Base-by-base conservation (phyloP, 1,140 invertebrate species). In the Caenorhabditis briggsae region DNA sequence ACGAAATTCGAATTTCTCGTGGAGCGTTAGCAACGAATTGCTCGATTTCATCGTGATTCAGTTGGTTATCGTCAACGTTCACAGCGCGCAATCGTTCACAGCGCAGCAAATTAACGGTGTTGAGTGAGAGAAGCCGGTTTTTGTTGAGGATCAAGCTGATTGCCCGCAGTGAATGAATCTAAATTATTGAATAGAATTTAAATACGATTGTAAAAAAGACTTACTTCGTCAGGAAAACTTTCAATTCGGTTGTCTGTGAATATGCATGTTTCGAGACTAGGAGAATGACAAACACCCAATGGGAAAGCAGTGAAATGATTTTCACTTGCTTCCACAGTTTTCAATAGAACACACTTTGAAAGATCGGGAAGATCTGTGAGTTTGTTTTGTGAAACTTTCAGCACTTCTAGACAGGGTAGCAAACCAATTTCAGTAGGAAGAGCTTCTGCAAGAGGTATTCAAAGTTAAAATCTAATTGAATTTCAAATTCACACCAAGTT, bases 111-210 rank as follows among this genome's bases (percentile, higher is more conserved):
- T 78, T 78, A 50, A 12, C 70, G 70, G 70, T 50, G 70, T 78
- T 78, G 46, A 78, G 70, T 11, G 70, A 78, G 14, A 53, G 46
- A 78, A 78, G 70, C 70, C 70, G 70, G 70, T 78, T 78, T 78
- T 78, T 78, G 46, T 78, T 78, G 43, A 78, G 70, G 70, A 78
- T 78, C 46, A 78, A 14, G 33, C 70, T 78, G 20, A 50, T 43
- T 23, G 70, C 70, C 46, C 46, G 70, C 23, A 78, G 70, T 5
- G 70, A 78, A 53, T 78, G 70, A 78, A 78, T 78, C 70, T 78
- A 16, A 33, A 33, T n/a, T 9, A 58, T 9, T 58, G 3, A 58
- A 58, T 58, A 20, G 56, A n/a, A n/a, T 58, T 1, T 3, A 20
- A 61, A 23, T 20, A 61, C 9, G 59, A 11, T 3, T 1, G 11